phyloP scores from a whole-genome alignment of 2,113 vertebrate species.

The Bathybates hornii region DNA sequence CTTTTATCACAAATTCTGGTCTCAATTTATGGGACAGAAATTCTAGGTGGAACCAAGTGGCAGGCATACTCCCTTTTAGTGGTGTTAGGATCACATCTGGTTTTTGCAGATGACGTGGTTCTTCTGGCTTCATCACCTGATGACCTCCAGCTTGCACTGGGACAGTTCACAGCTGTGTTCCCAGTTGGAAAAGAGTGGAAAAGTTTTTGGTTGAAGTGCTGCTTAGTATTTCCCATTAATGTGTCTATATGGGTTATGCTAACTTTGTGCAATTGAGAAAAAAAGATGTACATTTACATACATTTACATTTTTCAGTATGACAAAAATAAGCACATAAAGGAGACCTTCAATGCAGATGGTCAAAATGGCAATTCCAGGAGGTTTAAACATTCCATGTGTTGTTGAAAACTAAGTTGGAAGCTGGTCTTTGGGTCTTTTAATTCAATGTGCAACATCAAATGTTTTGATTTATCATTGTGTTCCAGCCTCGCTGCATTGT shows the following conservation, averaged over 20 bases:
- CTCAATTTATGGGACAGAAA: neutral
- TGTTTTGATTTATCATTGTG: neutral
- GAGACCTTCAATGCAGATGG: neutral
- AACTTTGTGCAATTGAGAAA: neutral
- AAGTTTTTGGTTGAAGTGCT: neutral
- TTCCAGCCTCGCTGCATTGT: constrained; percentile 65
- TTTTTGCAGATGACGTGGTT: neutral
- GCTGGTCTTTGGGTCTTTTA: neutral
- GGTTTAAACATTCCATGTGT: neutral
- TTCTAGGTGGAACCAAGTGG: neutral
- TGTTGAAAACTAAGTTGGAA: neutral
- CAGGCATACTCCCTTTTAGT: neutral
- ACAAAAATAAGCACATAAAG: neutral
- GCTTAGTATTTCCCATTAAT: neutral
- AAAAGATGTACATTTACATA: neutral
- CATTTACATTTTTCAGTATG: neutral
- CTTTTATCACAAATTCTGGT: neutral
- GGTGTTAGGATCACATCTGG: neutral
- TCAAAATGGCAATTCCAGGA: neutral
- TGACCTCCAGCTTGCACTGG: neutral
- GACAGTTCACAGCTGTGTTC: neutral
- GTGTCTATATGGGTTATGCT: neutral
- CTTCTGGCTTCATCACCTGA: neutral
- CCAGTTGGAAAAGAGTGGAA: neutral
- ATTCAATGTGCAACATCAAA: neutral